phyloP scores from a whole-genome alignment of 1,140 invertebrate species.

The Drosophila lacertosa region DNA sequence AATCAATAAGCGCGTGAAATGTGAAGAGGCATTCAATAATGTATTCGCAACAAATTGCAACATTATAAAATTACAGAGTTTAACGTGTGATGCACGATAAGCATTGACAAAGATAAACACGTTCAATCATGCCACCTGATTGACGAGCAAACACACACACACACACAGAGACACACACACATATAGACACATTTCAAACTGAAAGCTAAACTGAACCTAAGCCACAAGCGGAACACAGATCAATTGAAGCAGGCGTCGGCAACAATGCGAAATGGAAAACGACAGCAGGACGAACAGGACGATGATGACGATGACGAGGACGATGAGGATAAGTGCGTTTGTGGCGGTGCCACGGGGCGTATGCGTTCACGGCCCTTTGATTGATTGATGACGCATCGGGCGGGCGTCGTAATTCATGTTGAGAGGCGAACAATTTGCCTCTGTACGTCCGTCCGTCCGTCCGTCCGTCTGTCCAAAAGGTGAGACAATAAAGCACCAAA shows the following conservation, averaged over 20 bases:
- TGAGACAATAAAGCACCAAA: conserved; percentile 52
- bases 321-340: conserved; percentile 63
- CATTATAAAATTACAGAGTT: conserved; percentile 49
- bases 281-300: not conserved
- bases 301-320: conserved; percentile 29
- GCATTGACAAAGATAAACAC: conserved; percentile 53
- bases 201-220: conserved; percentile 18
- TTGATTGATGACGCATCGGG: conserved; percentile 74
- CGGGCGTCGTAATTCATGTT: conserved; percentile 72
- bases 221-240: conserved; percentile 31
- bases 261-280: conserved; percentile 21
- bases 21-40: conserved; percentile 30
- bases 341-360: conserved; percentile 61
- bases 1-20: conserved; percentile 14
- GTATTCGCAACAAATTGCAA: conserved; percentile 36
- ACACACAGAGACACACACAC: not conserved
- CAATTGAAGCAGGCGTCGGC: conserved; percentile 32
- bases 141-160: conserved; percentile 35
- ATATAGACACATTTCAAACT: not conserved
- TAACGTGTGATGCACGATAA: conserved; percentile 43
- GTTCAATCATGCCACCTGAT: conserved; percentile 50
- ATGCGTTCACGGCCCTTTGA: conserved; percentile 50
- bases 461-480: conserved; percentile 26
- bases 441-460: conserved; percentile 2
- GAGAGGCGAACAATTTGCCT: conserved; percentile 71